These are phyloP conservation scores for Brachyhypopomus occidentalis DNA, from an alignment of 2,113 vertebrate genomes.

Conservation along the genomic window DNA sequence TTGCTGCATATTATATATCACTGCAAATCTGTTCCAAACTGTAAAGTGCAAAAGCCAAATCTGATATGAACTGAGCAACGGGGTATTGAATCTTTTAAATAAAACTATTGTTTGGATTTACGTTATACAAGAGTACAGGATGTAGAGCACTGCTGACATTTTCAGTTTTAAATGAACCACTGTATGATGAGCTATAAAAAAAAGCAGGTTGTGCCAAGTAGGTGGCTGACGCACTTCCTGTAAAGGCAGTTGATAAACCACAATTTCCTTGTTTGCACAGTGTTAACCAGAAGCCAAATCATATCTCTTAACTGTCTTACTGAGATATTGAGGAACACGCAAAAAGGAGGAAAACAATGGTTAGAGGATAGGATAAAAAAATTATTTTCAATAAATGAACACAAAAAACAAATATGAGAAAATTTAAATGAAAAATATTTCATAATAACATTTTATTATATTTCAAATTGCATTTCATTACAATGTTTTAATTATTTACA, in stretches of 20 bases:
- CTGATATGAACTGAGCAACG: not conserved
- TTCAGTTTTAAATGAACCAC: not conserved
- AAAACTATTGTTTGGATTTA: not conserved
- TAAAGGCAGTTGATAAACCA: constrained; percentile 38
- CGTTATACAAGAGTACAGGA: not conserved
- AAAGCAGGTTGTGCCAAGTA: constrained; percentile 53
- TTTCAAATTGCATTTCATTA: no score
- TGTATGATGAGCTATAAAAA: constrained; percentile 38
- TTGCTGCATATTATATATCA: constrained; percentile 14
- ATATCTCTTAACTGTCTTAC: not conserved
- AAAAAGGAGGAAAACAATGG: not conserved
- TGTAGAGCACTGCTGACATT: not conserved
- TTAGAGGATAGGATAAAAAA: not conserved
- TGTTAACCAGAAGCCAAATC: not conserved
- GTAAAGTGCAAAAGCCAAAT: constrained; percentile 12
- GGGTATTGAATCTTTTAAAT: not conserved
- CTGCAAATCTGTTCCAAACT: constrained; percentile 11
- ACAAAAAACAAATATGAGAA: not conserved
- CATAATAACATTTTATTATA: not conserved
- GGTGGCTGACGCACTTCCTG: constrained; percentile 62
- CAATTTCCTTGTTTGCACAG: constrained; percentile 64
- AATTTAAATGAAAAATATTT: not conserved
- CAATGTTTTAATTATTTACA: not conserved
- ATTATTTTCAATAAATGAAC: not conserved
- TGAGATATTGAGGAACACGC: not conserved